These are phyloP conservation scores for Nephrotoma guestfalica DNA, from an alignment of 2,888 invertebrate genomes.

Conservation along the genomic window DNA sequence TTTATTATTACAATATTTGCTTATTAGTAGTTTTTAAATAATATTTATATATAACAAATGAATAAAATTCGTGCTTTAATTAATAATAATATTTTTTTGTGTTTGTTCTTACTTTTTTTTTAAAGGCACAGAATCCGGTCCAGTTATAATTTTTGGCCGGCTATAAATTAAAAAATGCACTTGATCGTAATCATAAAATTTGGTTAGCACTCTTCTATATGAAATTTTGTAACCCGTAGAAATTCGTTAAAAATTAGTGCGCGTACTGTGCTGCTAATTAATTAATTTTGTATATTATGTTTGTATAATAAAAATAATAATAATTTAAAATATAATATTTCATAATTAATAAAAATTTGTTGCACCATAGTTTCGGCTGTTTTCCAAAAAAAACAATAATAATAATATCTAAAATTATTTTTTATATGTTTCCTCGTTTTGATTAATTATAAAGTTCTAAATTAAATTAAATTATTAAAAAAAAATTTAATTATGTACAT, in stretches of 20 bases:
- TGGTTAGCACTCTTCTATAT: background rate
- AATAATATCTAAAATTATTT: background rate
- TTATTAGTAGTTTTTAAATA: background rate
- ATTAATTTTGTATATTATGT: background rate
- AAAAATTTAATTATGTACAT: background rate
- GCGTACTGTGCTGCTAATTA: background rate
- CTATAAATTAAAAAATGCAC: background rate
- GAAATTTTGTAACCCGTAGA: background rate
- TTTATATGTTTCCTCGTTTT: background rate
- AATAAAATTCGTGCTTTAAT: background rate
- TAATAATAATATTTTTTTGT: background rate
- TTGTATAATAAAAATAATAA: background rate
- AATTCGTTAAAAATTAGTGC: background rate
- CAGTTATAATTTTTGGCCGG: background rate
- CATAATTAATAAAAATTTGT: background rate
- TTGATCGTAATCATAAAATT: background rate
- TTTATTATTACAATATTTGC: background rate
- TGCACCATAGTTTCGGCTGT: background rate
- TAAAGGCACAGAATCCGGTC: background rate
- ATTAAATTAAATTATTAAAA: background rate
- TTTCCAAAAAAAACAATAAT: background rate
- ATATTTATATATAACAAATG: background rate
- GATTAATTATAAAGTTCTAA: background rate
- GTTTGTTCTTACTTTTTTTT: background rate
- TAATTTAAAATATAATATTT: background rate